Evolutionary conservation across 2,888 invertebrate species (phyloP), one percentile per base, ranked within the genome.

Genomic region (Pediacus dermestoides): DNA sequence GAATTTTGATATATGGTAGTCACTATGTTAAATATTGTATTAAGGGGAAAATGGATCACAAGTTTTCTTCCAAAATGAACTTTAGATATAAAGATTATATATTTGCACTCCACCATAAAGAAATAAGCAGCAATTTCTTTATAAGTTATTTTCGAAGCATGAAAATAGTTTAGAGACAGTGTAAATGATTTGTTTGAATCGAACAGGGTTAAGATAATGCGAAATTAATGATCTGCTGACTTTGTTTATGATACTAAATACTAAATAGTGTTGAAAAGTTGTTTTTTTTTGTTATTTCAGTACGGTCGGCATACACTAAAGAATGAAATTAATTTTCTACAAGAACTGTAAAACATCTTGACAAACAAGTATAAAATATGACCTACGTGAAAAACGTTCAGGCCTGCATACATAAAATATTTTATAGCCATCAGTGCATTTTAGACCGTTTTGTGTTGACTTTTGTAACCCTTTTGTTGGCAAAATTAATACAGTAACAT

Each of bases 351-450:
- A 57, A 64, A 55, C 60, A 57, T 58, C 62, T 57, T 59, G 65
- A 64, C 65, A 66, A 66, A 66, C 63, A 59, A 59, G 59, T 54
- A 56, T 66, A 61, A 63, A 63, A 65, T 65, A 65, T 63, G 60
- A 61, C 52, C 57, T 46, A 51, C 52, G 50, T 57, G 59, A 58
- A 58, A 50, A 55, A 52, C 53, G 55, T 51, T 55, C 46, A 39
- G 45, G 42, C 52, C 50, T 49, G 56, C 55, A 58, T 60, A 53
- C 50, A 50, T 46, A 48, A 53, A 53, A 51, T 52, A 51, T 53
- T 52, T 53, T 49, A 30, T 39, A 37, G 37, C 42, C n/a, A n/a
- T n/a, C 9, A 18, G n/a, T 25, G 25, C 25, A 25, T 25, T 25
- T 25, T 25, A 4, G 9, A 25, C 4, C 4, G 4, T 25, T 25